Evolutionary conservation across 2,797 vertebrate species (phyloP).

Genomic region (Clarias fuscus): DNA sequence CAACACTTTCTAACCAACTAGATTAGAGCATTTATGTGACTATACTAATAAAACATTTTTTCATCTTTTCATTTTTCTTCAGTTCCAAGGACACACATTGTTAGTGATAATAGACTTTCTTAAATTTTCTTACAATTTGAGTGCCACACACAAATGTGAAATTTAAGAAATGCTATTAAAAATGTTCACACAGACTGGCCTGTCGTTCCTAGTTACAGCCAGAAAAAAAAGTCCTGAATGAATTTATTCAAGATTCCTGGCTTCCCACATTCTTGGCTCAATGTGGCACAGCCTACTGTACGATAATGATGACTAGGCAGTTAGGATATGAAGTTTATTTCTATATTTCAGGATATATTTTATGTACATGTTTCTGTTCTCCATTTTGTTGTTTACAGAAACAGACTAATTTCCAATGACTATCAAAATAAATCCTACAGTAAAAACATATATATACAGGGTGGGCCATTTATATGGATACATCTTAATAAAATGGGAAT

Average conservation of each 20-base stretch:
- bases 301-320: conserved; percentile 1
- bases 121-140: not conserved
- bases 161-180: not conserved
- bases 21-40: not conserved
- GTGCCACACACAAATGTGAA: not conserved
- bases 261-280: not conserved
- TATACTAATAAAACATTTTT: not conserved
- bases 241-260: not conserved
- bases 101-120: not conserved
- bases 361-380: not conserved
- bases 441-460: not conserved
- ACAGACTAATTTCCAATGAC: no score
- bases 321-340: not conserved
- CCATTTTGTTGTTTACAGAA: not conserved
- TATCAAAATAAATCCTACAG: not conserved
- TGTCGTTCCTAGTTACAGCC: not conserved
- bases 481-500: no score
- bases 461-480: no score
- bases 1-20: not conserved
- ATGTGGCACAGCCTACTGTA: not conserved
- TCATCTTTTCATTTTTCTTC: not conserved
- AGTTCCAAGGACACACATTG: not conserved
- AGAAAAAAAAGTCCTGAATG: not conserved
- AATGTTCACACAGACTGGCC: not conserved
- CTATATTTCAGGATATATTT: not conserved